Evolutionary conservation across 2,888 invertebrate genomes (phyloP).

Genomic region (Erebia aethiops): DNA sequence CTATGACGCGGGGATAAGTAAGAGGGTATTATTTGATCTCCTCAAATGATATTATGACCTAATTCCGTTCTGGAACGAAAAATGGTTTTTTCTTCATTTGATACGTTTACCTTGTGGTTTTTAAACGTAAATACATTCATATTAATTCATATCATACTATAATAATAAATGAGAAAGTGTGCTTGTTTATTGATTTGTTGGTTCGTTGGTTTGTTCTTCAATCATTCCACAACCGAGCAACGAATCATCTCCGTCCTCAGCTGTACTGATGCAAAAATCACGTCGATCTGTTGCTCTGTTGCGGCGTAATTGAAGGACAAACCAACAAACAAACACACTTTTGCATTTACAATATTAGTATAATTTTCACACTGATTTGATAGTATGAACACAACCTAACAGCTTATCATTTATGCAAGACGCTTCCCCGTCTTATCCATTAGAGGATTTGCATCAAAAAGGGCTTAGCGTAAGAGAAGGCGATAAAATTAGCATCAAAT

Average conservation of each 20-base stretch:
- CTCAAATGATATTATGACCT: conserved; percentile 7
- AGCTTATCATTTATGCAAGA: conserved; percentile 11
- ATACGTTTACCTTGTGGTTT: background rate
- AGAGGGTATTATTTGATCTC: conserved; percentile 5
- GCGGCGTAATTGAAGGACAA: too few species aligned
- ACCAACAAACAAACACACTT: too few species aligned
- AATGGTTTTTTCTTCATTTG: background rate
- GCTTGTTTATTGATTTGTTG: too few species aligned
- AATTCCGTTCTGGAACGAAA: background rate
- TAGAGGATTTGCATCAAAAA: conserved; percentile 33
- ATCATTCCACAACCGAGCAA: too few species aligned
- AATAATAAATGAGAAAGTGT: too few species aligned
- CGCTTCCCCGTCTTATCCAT: conserved; percentile 12
- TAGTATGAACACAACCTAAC: background rate
- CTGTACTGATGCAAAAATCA: too few species aligned
- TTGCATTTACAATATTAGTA: too few species aligned
- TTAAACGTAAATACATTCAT: background rate
- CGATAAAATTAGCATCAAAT: conserved; percentile 27
- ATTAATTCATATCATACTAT: too few species aligned
- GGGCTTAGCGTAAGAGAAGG: conserved; percentile 11
- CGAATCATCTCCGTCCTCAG: too few species aligned
- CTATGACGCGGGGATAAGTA: background rate
- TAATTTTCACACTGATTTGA: background rate
- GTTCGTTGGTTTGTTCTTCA: too few species aligned
- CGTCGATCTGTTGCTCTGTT: too few species aligned